Percentiles rank a stretch among this genome's conserved stretches.
phyloP scores from a whole-genome alignment of 2,113 vertebrate species.

The Calidris pugnax region DNA sequence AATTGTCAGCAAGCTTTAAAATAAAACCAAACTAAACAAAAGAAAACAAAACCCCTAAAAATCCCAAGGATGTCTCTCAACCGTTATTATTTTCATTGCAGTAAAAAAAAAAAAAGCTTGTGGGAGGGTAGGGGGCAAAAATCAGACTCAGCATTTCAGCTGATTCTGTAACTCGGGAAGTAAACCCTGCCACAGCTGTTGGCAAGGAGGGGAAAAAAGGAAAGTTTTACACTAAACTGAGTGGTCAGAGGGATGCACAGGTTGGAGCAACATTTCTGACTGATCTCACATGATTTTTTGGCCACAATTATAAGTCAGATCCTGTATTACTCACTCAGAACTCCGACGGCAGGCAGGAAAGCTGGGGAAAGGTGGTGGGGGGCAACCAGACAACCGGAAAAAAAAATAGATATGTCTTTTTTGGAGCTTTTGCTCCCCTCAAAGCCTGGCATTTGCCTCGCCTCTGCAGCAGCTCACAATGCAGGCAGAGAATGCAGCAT shows the following conservation, averaged over 20 bases:
- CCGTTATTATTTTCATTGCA: background rate
- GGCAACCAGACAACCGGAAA: rapidly evolving
- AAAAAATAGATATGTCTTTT: background rate
- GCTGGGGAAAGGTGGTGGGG: background rate
- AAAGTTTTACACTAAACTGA: background rate
- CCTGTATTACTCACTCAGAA: background rate
- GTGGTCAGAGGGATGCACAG: background rate
- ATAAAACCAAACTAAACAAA: slow-evolving; percentile 39
- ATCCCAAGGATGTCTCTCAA: background rate
- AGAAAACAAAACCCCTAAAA: background rate
- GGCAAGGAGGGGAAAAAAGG: background rate
- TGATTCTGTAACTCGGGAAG: slow-evolving; percentile 2
- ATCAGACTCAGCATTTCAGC: slow-evolving; percentile 11
- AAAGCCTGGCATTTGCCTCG: background rate
- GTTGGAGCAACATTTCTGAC: background rate
- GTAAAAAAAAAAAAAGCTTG: background rate
- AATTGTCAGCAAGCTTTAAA: slow-evolving; percentile 53
- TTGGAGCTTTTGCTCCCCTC: background rate
- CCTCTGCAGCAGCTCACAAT: background rate
- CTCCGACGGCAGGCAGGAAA: background rate
- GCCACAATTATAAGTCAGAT: background rate
- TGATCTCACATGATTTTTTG: background rate
- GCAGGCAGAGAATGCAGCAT: background rate
- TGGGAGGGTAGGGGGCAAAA: slow-evolving; percentile 20
- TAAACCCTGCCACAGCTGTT: background rate